Evolutionary conservation across 1,140 invertebrate species (phyloP).

Genomic region (Andricus grossulariae): DNA sequence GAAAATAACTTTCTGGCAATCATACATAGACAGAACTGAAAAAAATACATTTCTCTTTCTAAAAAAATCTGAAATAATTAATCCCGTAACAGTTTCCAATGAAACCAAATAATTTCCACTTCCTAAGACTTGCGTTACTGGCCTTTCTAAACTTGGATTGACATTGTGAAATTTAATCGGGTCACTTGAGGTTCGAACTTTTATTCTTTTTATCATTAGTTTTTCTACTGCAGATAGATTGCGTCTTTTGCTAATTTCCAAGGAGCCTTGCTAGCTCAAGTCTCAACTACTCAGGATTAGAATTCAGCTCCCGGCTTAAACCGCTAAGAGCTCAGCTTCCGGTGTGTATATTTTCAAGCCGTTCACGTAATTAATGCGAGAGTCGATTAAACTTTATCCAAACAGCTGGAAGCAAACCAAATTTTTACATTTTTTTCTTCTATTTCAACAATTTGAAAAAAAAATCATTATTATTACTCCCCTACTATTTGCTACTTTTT

Average conservation of each 20-base stretch:
- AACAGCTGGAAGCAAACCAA: not conserved
- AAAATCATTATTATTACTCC: too few relatives aligned
- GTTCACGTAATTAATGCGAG: slow-evolving; percentile 9
- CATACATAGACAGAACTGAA: too few relatives aligned
- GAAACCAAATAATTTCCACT: too few relatives aligned
- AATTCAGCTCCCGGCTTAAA: slow-evolving; percentile 25
- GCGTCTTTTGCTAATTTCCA: not conserved
- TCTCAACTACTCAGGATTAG: not conserved
- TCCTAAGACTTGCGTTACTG: too few relatives aligned
- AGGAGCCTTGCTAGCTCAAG: not conserved
- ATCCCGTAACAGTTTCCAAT: too few relatives aligned
- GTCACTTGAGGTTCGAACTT: not conserved
- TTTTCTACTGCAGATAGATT: not conserved
- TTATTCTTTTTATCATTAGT: not conserved
- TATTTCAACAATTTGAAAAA: too few relatives aligned
- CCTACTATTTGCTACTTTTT: too few relatives aligned
- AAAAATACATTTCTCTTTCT: too few relatives aligned
- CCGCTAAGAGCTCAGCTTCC: slow-evolving; percentile 5
- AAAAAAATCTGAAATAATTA: too few relatives aligned
- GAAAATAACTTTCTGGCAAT: too few relatives aligned
- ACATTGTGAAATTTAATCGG: slow-evolving; percentile 10
- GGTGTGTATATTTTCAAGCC: slow-evolving; percentile 3
- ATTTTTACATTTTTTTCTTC: too few relatives aligned
- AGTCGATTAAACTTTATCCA: slow-evolving; percentile 6
- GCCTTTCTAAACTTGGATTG: not conserved